A percentile compares a stretch with the other conserved stretches of the same genome.
Evolutionary conservation across 2,888 invertebrate genomes (phyloP).

Genomic region (Biston stratarius): DNA sequence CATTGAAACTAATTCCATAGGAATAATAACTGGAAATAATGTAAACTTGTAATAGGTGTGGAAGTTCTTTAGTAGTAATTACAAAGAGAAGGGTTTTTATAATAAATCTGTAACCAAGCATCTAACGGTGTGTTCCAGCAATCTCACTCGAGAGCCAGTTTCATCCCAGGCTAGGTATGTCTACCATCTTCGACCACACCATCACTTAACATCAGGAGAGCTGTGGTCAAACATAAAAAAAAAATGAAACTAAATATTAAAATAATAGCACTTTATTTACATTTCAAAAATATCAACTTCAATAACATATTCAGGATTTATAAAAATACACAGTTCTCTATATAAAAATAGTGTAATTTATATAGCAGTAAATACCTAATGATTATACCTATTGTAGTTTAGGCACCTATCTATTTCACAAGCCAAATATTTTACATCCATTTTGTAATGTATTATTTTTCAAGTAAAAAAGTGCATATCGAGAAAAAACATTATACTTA

Average conservation of each 20-base stretch:
- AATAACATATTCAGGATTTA: slow-evolving; percentile 33
- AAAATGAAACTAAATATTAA: slow-evolving; percentile 18
- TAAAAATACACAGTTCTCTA: slow-evolving; percentile 43
- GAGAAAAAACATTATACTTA: slow-evolving; percentile 11
- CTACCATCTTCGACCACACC: too few relatives aligned
- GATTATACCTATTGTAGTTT: neutral
- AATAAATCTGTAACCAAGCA: too few relatives aligned
- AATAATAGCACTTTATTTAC: slow-evolving; percentile 42
- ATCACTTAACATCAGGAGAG: too few relatives aligned
- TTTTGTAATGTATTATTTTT: neutral
- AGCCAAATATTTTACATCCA: neutral
- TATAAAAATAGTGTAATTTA: slow-evolving; percentile 33
- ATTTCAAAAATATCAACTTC: slow-evolving; percentile 34
- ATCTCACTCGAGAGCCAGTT: too few relatives aligned
- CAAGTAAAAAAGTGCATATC: slow-evolving; percentile 1
- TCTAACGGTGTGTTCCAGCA: too few relatives aligned
- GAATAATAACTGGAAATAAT: too few relatives aligned
- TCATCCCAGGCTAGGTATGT: too few relatives aligned
- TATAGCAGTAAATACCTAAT: slow-evolving; percentile 5
- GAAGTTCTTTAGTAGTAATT: neutral
- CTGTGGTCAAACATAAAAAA: too few relatives aligned
- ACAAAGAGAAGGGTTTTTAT: neutral
- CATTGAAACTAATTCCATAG: too few relatives aligned
- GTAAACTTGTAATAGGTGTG: neutral
- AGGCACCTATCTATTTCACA: neutral